Base-by-base conservation (phyloP, 2,888 invertebrate genomes). In the Diarsia dahlii region DNA sequence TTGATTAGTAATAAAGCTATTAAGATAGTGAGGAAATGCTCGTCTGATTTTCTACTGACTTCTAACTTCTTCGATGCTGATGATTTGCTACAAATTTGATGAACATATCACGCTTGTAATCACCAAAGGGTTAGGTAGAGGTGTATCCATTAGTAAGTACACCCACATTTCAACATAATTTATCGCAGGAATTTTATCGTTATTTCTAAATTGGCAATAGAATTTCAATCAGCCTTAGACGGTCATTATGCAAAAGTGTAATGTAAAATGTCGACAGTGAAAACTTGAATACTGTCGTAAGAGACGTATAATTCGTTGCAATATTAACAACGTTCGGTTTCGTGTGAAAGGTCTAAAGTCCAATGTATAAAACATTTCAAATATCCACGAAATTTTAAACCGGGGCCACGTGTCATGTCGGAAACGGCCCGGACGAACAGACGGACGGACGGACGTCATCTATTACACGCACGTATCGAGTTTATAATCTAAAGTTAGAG, bases 391-490 rank as follows among this genome's bases (percentile, higher is more conserved):
- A 15, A 92, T 90, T 92, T 92, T 90, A 91, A 91, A 89, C 65
- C 66, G 3, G 39, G 75, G 90, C 67, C 95, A 91, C 95, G 95
- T 92, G 94, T 71, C 91, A 74, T 34, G 58, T 81, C 92, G 93
- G 94, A 94, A 92, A 79, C 85, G 86, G 84, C 88, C 90, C 89
- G 87, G 84, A 81, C 81, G 83, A 83, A 84, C 84, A 69, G 80
- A 84, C 65, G 77, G 81, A 82, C 69, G 80, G 76, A 84, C 90
- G 89, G 91, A 90, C 89, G 90, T 83, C 89, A 90, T 91, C 89
- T 89, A 91, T 93, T 93, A 92, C 89, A 89, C 81, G 91, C 87
- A 75, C 76, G 74, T 90, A 90, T 89, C 90, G 83, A 63, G 64
- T 72, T 82, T 74, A 71, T 64, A 81, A 87, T 89, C 84, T 87